Evolutionary conservation across 2,888 invertebrate genomes (phyloP), one percentile per base, ranked within the genome.

Genomic region (Nycteola revayana): DNA sequence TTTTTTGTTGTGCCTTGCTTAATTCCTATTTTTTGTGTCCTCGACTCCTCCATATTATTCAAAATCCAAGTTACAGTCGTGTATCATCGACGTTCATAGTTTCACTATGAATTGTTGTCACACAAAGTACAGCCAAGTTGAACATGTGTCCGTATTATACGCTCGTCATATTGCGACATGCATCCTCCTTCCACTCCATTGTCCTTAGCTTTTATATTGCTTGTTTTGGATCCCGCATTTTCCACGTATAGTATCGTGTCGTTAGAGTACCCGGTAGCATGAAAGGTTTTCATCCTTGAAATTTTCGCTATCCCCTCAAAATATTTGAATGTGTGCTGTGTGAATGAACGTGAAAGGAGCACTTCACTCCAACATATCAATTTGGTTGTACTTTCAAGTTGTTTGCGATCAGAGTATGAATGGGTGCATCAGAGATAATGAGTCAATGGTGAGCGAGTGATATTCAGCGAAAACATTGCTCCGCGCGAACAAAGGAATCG

Each of bases 61-160:
- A n/a, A n/a, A n/a, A n/a, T n/a, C n/a, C n/a, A n/a, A n/a, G n/a
- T n/a, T n/a, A n/a, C 14, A 3, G 14, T 14, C 5, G 14, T 14
- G 14, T 14, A 14, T 14, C n/a, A 5, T 14, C 14, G 14, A 14
- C 14, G 2, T 14, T 14, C 14, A 2, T 3, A 14, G 14, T 14
- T 14, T 14, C 14, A 14, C 5, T 14, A 3, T 14, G 14, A 3
- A 26, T 30, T 36, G 23, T 37, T 46, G 53, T 53, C 42, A 55
- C 45, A 49, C 49, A 66, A 81, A 86, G 84, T 86, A 86, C 85
- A 85, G 80, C 84, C 86, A 85, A 81, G 72, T 86, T 82, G 81
- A 75, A 46, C n/a, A 34, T 36, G 47, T 48, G 54, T 45, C 61
- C 58, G 50, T 66, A 59, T 72, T 63, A 68, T 75, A 78, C 74